Base-by-base conservation (phyloP, 2,888 invertebrate species). In the Xestoiulus laeticollis region DNA sequence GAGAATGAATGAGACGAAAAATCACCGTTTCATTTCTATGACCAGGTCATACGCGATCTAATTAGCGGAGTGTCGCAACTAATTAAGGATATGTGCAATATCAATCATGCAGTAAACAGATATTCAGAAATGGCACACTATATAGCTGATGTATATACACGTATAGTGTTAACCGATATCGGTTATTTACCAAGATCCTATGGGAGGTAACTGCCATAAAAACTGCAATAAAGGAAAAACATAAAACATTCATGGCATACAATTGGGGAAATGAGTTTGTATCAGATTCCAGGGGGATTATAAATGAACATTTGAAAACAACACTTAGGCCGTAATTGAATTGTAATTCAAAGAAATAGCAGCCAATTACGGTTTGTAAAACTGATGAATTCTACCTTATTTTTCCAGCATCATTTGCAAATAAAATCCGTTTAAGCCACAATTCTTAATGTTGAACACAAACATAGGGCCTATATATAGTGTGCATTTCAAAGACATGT, bases 181-280 rank as follows among this genome's bases (percentile, higher is more conserved):
- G 59, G 59, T 59, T 59, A 19, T 59, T 5, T 59, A 19, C n/a
- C 59, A 59, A 19, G n/a, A 59, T n/a, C 59, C 59, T 59, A 59
- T 59, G 22, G n/a, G 59, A 59, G 59, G 59, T 22, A 59, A 59
- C 59, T 59, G n/a, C 59, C 59, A 59, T 59, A 59, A 59, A 59
- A 59, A 59, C 59, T n/a, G 59, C 59, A 59, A 59, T 59, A 59
- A 59, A 59, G 59, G 59, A 59, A 53, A n/a, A 59, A 59, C 59
- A 59, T 59, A n/a, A 59, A 59, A 59, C 59, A 59, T 59, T 59
- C 59, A 59, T 59, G 59, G 59, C 59, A 59, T 59, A n/a, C 59
- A 59, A 59, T 59, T 59, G 59, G 48, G 59, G 59, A 59, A n/a
- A 59, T 59, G 59, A 59, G 14, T 59, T 59, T 59, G n/a, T 59